phyloP scores from a whole-genome alignment of 2,888 invertebrate species.

The Romanomermis culicivorax region DNA sequence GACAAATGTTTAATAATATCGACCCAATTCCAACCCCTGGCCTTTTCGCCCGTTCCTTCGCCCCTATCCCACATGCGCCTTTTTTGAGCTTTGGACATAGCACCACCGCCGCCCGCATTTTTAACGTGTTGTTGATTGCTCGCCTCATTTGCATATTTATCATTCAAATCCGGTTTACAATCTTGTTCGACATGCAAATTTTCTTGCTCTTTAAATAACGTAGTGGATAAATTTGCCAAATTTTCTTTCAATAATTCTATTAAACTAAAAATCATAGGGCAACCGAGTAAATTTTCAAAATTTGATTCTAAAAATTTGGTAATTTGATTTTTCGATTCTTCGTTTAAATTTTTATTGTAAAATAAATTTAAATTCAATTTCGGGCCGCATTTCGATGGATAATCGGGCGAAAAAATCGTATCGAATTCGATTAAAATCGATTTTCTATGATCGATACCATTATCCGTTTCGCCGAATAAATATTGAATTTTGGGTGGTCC shows the following conservation, averaged over 20 bases:
- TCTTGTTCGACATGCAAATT: no score
- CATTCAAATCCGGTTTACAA: no score
- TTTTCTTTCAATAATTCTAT: conserved; percentile 76
- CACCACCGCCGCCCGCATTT: not conserved
- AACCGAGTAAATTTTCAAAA: conserved; percentile 59
- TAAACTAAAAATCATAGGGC: conserved; percentile 79
- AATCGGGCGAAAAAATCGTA: conserved; percentile 55
- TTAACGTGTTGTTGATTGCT: not conserved
- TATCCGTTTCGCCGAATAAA: conserved; percentile 44
- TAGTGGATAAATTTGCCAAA: conserved; percentile 46
- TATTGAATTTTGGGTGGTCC: conserved; percentile 11
- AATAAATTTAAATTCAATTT: conserved; percentile 64
- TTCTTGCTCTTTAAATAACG: conserved; percentile 10
- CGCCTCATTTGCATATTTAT: not conserved
- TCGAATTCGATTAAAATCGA: conserved; percentile 66
- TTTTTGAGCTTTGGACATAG: conserved; percentile 68
- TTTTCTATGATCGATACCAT: conserved; percentile 35
- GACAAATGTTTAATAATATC: conserved; percentile 86
- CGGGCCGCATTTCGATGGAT: conserved; percentile 56
- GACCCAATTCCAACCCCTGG: conserved; percentile 81
- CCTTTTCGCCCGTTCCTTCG: conserved; percentile 52
- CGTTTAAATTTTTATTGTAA: conserved; percentile 62
- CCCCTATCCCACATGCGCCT: conserved; percentile 62
- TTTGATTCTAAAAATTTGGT: conserved; percentile 42
- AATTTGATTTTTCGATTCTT: conserved; percentile 49